Percentiles rank a stretch among this genome's conserved stretches.
Evolutionary conservation across 2,113 vertebrate species (phyloP).

Genomic region (Rhinogobius similis): DNA sequence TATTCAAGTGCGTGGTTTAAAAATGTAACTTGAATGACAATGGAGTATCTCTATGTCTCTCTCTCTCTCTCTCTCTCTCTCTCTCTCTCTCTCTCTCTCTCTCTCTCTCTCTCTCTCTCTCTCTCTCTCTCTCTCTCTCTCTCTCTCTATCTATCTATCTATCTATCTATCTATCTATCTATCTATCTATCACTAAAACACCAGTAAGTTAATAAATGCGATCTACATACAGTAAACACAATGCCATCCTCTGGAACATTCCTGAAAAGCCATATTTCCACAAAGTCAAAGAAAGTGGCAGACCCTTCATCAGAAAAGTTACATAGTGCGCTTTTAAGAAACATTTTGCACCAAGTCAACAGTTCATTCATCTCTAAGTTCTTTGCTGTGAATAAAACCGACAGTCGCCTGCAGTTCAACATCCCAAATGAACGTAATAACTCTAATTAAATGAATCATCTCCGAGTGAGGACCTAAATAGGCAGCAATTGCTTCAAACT

Average conservation of each 20-base stretch:
- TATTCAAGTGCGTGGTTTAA: no score
- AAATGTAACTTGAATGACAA: no score
- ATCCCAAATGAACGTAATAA: conserved; percentile 40
- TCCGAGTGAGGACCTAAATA: conserved; percentile 42
- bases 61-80: no score
- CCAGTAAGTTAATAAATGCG: not conserved
- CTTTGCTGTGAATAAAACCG: conserved; percentile 20
- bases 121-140: no score
- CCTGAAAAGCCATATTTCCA: not conserved
- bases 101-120: no score
- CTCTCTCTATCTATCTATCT: no score
- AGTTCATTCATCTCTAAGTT: conserved; percentile 30
- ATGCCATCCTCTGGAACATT: not conserved
- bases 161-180: no score
- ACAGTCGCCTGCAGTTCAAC: conserved; percentile 23
- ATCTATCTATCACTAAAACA: not conserved
- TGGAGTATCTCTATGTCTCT: no score
- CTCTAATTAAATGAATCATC: conserved; percentile 58
- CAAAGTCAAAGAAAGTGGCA: not conserved
- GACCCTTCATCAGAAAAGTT: not conserved
- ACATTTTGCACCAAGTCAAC: conserved; percentile 21
- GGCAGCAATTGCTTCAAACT: conserved; percentile 37
- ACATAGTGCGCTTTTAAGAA: not conserved
- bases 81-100: no score
- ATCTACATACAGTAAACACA: not conserved